Conservation (phyloP, 2,797 vertebrate genomes). For the Chrysocyon brachyurus region DNA sequence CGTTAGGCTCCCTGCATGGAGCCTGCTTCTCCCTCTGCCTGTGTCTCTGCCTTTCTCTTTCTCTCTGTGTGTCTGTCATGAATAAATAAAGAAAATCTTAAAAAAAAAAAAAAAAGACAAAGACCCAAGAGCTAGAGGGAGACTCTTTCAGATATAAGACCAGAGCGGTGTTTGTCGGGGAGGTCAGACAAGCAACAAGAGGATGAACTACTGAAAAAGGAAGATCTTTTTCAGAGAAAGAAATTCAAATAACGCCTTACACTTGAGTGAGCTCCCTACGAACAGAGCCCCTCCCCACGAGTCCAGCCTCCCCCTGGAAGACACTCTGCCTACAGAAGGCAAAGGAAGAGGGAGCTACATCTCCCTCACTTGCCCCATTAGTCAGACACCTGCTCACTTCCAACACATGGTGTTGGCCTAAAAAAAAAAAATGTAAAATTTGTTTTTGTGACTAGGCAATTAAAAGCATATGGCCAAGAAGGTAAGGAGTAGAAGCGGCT, state of each 20-base stretch:
- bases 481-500: constrained; percentile 2
- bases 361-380: neutral
- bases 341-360: neutral
- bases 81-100: no score
- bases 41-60: no score
- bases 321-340: neutral
- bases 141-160: neutral
- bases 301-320: neutral
- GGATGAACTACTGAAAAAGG: neutral
- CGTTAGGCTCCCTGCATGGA: no score
- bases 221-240: constrained; percentile 8
- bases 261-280: neutral
- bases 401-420: neutral
- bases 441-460: neutral
- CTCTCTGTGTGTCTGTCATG: no score
- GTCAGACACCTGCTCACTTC: neutral
- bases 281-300: neutral
- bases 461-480: constrained; percentile 14
- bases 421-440: neutral
- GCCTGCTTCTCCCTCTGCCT: no score
- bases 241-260: neutral
- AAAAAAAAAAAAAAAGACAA: neutral
- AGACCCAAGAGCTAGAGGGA: neutral
- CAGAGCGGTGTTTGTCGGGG: neutral
- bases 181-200: neutral